phyloP scores from a whole-genome alignment of 1,140 invertebrate genomes.

The Drosophila seguyi region DNA sequence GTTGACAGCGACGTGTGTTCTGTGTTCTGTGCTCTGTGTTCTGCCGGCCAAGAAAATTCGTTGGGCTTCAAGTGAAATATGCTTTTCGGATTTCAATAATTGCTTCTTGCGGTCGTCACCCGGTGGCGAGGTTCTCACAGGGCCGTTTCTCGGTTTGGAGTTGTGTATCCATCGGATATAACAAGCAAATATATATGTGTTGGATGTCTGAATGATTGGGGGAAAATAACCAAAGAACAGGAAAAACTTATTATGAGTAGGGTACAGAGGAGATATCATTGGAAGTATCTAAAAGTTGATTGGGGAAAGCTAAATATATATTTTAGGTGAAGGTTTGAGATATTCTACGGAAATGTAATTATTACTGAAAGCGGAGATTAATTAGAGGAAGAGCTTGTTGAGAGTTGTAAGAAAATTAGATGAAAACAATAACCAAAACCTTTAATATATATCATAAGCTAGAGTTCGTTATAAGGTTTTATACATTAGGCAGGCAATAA shows the following conservation, averaged over 20 bases:
- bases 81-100: slow-evolving; percentile 66
- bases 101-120: slow-evolving; percentile 28
- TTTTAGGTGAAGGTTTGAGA: too few relatives aligned
- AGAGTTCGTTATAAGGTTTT: neutral
- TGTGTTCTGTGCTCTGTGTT: too few relatives aligned
- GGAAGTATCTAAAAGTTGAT: neutral
- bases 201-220: neutral
- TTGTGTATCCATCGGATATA: slow-evolving; percentile 6
- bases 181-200: neutral
- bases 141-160: neutral
- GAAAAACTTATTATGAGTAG: neutral
- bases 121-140: slow-evolving; percentile 2
- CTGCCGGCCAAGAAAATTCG: slow-evolving; percentile 29
- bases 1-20: slow-evolving; percentile 25
- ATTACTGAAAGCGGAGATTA: too few relatives aligned
- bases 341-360: too few relatives aligned
- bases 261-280: neutral
- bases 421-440: too few relatives aligned
- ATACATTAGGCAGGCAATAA: neutral
- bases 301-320: too few relatives aligned
- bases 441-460: neutral
- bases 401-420: neutral
- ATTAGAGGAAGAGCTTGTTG: neutral
- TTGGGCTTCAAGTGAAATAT: slow-evolving; percentile 27
- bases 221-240: too few relatives aligned